phyloP scores from a whole-genome alignment of 2,888 invertebrate species.

The Melanophora roralis region DNA sequence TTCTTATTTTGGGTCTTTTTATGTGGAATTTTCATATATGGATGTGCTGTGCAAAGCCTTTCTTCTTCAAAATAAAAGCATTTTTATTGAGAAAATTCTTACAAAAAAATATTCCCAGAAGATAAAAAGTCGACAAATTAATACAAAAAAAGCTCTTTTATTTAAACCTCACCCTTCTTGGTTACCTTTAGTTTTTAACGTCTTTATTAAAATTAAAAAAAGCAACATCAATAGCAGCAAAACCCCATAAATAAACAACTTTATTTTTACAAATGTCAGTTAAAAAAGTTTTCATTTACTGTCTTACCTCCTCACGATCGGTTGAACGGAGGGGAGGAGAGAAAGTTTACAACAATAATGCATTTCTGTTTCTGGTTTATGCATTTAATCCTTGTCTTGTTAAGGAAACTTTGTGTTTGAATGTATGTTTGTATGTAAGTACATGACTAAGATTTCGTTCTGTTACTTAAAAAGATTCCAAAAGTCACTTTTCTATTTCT shows the following conservation, averaged over 20 bases:
- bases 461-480: constrained; percentile 38
- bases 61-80: too few species aligned
- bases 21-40: too few species aligned
- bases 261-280: constrained; percentile 64
- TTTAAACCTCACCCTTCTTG: too few species aligned
- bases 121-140: constrained; percentile 38
- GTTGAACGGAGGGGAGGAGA: constrained; percentile 50
- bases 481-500: constrained; percentile 39
- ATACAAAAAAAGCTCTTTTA: too few species aligned
- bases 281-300: constrained; percentile 50
- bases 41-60: too few species aligned
- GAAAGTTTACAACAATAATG: constrained; percentile 24
- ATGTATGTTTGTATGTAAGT: not conserved
- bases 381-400: constrained; percentile 60
- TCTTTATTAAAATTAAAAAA: constrained; percentile 2
- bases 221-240: not conserved
- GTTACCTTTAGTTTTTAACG: constrained; percentile 39
- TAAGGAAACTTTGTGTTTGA: too few species aligned
- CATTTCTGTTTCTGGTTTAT: constrained; percentile 40
- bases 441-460: constrained; percentile 18
- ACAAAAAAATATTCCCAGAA: constrained; percentile 32
- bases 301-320: constrained; percentile 60
- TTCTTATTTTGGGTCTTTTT: too few species aligned
- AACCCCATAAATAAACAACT: constrained; percentile 41
- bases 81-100: too few species aligned